Base-by-base conservation (phyloP, 2,113 vertebrate genomes). In the Gymnobelideus leadbeateri region DNA sequence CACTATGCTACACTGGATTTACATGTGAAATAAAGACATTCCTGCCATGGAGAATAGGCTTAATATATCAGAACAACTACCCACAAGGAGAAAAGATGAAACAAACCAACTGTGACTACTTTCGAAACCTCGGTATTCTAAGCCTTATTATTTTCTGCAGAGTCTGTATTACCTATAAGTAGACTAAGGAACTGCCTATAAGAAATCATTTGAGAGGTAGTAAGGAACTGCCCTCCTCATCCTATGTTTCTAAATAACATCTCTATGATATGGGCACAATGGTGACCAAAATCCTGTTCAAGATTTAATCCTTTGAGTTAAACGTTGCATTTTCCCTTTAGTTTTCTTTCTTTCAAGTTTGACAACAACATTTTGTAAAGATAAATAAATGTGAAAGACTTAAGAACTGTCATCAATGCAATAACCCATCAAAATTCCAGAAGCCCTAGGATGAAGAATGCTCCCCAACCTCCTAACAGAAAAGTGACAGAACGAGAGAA, bases 21-120 rank as follows among this genome's bases (percentile, higher is more conserved):
- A 84, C 68, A 84, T 84, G 37, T 84, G 68, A 84, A 84, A 84
- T 43, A 84, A 84, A 84, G 68, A 84, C 68, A 77, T 77, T 77
- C 61, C 61, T 77, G 61, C 61, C 61, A 84, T 43, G 37, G 16
- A 84, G 68, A 84, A 84, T 8, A 84, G n/a, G 68, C 37, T 84
- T 84, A 84, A 84, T 43, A 84, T 84, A 84, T 84, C 68, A 23
- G 68, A 84, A 84, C 68, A 84, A 84, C 68, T 43, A 43, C n/a
- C 68, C 68, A 84, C 68, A 84, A 84, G 68, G 68, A 84, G 68
- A 84, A 43, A 84, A 84, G n/a, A 84, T 43, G 68, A 50, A 24
- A 47, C 77, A 96, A 0, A 0, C 1, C 68, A 77, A 84, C n/a
- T 84, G 68, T 84, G 68, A 84, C 68, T 84, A 84, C 68, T 84